These are phyloP conservation scores for Enteromius argenteus DNA, from an alignment of 2,797 vertebrate species.

Conservation along the genomic window DNA sequence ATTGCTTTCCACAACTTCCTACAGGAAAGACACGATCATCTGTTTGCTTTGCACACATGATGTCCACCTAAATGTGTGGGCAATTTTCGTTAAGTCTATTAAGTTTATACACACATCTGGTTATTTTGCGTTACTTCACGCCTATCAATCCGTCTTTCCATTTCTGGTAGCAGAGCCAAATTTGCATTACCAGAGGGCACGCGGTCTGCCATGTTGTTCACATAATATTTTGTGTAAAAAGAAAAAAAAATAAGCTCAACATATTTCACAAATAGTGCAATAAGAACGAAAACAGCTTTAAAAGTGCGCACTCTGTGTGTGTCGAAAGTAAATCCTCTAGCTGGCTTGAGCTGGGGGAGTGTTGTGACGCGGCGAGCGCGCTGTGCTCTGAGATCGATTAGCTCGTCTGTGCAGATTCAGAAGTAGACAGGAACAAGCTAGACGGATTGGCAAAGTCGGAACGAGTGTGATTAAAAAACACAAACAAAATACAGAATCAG, in stretches of 20 bases:
- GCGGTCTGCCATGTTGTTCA: neutral
- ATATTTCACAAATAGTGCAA: neutral
- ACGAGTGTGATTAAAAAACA: conserved; percentile 61
- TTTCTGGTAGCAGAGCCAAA: neutral
- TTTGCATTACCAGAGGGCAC: conserved; percentile 1
- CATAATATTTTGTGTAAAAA: no score
- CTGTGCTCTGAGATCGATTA: conserved; percentile 68
- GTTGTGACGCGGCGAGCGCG: conserved; percentile 59
- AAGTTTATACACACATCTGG: neutral
- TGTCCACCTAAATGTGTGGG: neutral
- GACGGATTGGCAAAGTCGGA: conserved; percentile 59
- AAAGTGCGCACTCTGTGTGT: neutral
- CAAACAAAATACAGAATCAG: conserved; percentile 55
- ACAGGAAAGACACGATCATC: neutral
- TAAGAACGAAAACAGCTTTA: neutral
- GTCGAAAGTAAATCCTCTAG: neutral
- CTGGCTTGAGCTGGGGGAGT: conserved; percentile 28
- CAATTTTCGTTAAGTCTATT: neutral
- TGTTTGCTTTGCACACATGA: neutral
- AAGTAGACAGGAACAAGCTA: conserved; percentile 65
- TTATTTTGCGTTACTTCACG: neutral
- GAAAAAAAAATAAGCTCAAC: no score
- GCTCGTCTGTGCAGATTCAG: conserved; percentile 59
- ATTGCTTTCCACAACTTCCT: neutral
- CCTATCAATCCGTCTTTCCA: neutral